Conservation (phyloP, 2,113 vertebrate species). For the Melanotaenia duboulayi region DNA sequence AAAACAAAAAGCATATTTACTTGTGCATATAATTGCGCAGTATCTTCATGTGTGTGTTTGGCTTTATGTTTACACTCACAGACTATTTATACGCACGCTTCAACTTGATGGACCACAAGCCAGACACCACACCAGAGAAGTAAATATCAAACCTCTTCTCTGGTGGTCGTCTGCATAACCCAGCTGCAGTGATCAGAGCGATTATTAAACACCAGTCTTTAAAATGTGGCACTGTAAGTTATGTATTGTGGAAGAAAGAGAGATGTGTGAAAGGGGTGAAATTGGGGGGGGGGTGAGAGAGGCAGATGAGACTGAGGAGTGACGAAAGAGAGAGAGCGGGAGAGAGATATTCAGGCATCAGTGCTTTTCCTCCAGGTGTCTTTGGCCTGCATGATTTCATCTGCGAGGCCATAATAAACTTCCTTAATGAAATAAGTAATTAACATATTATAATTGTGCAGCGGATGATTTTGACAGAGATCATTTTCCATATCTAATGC, state of each 20-base stretch:
- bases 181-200: conserved; percentile 22
- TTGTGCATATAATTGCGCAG: conserved; percentile 1
- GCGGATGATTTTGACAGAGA: conserved; percentile 99
- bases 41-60: background rate
- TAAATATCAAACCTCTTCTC: conserved; percentile 56
- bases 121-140: conserved; percentile 44
- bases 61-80: conserved; percentile 15
- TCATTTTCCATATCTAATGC: conserved; percentile 99
- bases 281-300: conserved; percentile 34
- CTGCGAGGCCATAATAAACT: conserved; percentile 98
- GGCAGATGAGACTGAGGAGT: conserved; percentile 54
- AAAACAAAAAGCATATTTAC: background rate
- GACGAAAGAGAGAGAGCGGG: conserved; percentile 41
- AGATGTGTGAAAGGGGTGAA: conserved; percentile 65
- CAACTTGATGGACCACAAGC: conserved; percentile 45
- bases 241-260: conserved; percentile 66
- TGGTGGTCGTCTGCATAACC: conserved; percentile 28
- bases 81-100: conserved; percentile 33
- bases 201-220: conserved; percentile 56
- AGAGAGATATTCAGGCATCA: conserved; percentile 85
- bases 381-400: conserved; percentile 94
- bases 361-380: conserved; percentile 94
- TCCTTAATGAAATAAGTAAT: conserved; percentile 99
- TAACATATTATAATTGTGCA: conserved; percentile 99
- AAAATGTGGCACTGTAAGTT: conserved; percentile 54